phyloP scores from a whole-genome alignment of 2,797 vertebrate species.

The Peromyscus nudipes region DNA sequence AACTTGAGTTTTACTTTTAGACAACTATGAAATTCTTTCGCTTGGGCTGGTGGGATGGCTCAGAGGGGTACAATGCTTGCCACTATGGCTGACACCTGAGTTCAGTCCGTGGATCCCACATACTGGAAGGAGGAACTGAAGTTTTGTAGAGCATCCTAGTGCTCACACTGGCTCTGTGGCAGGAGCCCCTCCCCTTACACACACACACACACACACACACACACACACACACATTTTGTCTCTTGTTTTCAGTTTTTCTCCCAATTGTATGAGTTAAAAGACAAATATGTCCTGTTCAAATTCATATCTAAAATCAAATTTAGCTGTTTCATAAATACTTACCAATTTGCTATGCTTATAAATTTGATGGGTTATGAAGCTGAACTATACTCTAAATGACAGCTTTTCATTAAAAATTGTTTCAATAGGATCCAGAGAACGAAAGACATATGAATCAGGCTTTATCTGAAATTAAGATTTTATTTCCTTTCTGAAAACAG shows the following conservation, averaged over 20 bases:
- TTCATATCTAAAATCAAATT: constrained; percentile 49
- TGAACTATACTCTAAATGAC: neutral
- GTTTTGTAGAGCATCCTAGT: neutral
- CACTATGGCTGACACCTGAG: neutral
- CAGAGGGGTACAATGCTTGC: neutral
- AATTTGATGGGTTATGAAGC: neutral
- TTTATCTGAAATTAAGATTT: constrained; percentile 36
- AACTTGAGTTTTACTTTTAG: constrained; percentile 30
- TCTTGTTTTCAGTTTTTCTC: neutral
- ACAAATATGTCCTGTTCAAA: constrained; percentile 25
- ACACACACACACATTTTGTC: neutral
- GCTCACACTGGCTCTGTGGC: neutral
- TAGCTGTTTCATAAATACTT: neutral
- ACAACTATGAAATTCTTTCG: neutral
- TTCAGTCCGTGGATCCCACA: neutral
- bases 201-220: neutral
- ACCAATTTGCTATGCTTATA: neutral
- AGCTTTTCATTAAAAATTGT: constrained; percentile 30
- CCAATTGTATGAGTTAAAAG: neutral
- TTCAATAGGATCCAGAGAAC: neutral
- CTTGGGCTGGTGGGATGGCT: neutral
- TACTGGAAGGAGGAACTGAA: neutral
- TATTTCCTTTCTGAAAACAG: constrained; percentile 53
- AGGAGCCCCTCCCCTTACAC: neutral
- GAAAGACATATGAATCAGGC: constrained; percentile 17